Evolutionary conservation across 2,888 invertebrate species (phyloP), one percentile per base, ranked within the genome.

Genomic region (Dolichomitus sp.): DNA sequence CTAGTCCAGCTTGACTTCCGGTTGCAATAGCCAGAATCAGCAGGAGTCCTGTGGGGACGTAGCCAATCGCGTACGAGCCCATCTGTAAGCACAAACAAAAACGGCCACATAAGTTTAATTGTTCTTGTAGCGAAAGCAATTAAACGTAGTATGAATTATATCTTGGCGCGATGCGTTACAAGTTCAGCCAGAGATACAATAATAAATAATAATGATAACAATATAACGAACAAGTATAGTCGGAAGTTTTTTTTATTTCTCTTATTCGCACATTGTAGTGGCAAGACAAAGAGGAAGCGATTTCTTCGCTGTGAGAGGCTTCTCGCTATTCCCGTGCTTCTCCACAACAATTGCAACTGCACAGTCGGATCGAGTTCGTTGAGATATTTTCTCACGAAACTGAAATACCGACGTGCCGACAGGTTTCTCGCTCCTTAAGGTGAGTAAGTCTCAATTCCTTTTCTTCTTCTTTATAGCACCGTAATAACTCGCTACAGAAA

Each of bases 21-120:
- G 89, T 88, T 79, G 91, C 85, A 66, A 92, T 81, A 66, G 89
- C 88, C 81, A 91, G 85, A 63, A 84, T 37, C 63, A 93, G 80
- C 75, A 91, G 84, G 81, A 90, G 83, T 84, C 89, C 90, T 83
- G 88, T 86, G 84, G 89, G 86, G 82, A 88, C 79, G 84, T 84
- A 85, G 84, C 90, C 85, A 81, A 88, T 88, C 81, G 88, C 80
- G 66, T 85, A 87, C 86, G 90, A 91, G 88, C 91, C 91, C 93
- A 93, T 93, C 93, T 93, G 90, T 86, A 84, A 83, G 68, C 54
- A 84, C 33, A 72, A 63, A 77, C 14, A 61, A 54, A 66, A 66
- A 76, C 45, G 5, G 4, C 48, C 42, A 48, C 4, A 19, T 70
- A 17, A 69, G 63, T 69, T 61, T 11, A 65, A 72, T 73, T 48